phyloP scores from a whole-genome alignment of 1,140 invertebrate species.

The Brachionus plicatilis region DNA sequence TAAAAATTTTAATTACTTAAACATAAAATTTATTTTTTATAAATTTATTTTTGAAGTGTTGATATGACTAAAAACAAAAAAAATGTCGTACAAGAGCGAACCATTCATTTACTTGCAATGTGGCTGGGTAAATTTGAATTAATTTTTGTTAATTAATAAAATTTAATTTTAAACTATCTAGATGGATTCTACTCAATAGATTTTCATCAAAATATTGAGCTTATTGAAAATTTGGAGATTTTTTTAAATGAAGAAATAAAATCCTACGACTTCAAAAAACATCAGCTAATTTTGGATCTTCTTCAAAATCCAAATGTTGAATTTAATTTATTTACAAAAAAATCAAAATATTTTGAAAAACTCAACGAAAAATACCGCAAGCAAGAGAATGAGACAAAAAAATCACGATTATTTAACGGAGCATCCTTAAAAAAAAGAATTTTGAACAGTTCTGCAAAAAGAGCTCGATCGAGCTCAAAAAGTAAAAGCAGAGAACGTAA shows the following conservation, averaged over 20 bases:
- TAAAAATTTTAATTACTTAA: not conserved
- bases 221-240: not conserved
- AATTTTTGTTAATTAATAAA: not conserved
- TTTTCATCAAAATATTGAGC: conserved; percentile 21
- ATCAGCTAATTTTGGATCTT: not conserved
- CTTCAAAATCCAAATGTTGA: conserved; percentile 34
- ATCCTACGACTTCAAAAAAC: not conserved
- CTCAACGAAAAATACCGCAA: not conserved
- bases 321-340: conserved; percentile 30
- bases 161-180: not conserved
- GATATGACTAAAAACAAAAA: not conserved
- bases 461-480: conserved; percentile 14
- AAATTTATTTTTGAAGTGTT: not conserved
- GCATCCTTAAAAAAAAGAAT: conserved; percentile 4
- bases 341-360: conserved; percentile 10
- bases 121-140: not conserved
- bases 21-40: not conserved
- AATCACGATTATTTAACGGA: not conserved
- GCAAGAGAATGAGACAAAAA: conserved; percentile 5
- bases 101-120: not conserved
- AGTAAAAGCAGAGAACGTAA: not conserved
- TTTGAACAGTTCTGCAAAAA: not conserved
- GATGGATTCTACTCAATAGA: conserved; percentile 24
- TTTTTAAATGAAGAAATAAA: conserved; percentile 23
- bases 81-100: not conserved